A percentile compares a stretch with the other conserved stretches of the same genome.
These are phyloP conservation scores for Notechis scutatus DNA, from an alignment of 2,113 vertebrate species.

Conservation along the genomic window DNA sequence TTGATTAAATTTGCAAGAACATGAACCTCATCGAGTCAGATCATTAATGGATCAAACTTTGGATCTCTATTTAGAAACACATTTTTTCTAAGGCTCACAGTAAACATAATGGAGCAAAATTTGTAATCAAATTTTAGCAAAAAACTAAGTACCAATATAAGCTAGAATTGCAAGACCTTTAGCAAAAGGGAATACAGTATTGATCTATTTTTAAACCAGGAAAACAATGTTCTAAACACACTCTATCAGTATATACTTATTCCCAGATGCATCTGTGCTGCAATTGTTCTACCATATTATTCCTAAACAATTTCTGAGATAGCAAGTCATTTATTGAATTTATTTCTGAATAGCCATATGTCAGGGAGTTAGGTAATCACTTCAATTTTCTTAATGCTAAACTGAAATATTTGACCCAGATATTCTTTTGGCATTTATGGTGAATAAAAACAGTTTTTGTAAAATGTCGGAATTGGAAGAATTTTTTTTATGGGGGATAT, in stretches of 20 bases:
- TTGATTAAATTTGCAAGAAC: background rate
- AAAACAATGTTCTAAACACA: background rate
- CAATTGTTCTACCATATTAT: background rate
- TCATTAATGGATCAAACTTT: background rate
- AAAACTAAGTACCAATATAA: background rate
- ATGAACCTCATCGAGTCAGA: background rate
- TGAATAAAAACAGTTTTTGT: background rate
- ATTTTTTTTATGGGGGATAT: background rate
- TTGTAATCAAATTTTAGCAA: background rate
- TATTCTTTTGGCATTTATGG: background rate
- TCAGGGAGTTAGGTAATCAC: no score
- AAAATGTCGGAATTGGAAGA: background rate
- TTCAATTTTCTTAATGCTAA: background rate
- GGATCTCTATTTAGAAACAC: background rate
- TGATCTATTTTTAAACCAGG: background rate
- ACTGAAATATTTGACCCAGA: background rate
- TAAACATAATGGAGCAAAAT: background rate
- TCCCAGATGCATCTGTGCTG: background rate
- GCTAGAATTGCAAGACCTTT: background rate
- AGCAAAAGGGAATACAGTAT: background rate
- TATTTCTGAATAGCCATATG: background rate
- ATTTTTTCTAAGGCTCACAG: background rate
- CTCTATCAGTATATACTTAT: background rate
- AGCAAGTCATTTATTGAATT: background rate
- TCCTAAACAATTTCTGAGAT: background rate